Evolutionary conservation across 2,113 vertebrate genomes (phyloP), one percentile per base, ranked within the genome.

Genomic region (Chloroceryle aenea): DNA sequence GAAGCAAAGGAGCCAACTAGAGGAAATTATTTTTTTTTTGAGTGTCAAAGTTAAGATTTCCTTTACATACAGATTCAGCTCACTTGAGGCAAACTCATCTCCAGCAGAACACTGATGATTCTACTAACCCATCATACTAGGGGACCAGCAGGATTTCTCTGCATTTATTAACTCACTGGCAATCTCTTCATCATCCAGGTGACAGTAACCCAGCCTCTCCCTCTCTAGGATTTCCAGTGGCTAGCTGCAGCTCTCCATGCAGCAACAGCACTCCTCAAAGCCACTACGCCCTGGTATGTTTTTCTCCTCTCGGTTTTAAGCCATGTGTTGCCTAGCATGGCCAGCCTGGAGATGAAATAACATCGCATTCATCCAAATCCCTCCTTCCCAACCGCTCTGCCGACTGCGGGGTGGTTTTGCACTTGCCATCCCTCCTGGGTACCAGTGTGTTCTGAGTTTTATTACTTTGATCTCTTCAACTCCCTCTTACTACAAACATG

Each of bases 381-480:
- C 73, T 92, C 82, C 68, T 88, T 71, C 36, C 73, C 79, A 71
- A 63, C 10, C 4, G 5, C 79, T 69, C 55, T 67, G 71, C 0
- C 0, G 0, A 42, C 42, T 1, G 3, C 0, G 0, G 67, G 32
- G 42, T 47, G 34, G 63, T 76, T 94, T 74, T 74, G 68, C 69
- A 45, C n/a, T 95, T 79, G 61, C 55, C 1, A 1, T 14, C 47
- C 47, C 47, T 80, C 55, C n/a, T 2, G 3, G 59, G 72, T 71
- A 72, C 43, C 1, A 0, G 5, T 9, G 72, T 2, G 2, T 90
- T 94, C 64, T 71, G 38, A 0, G 3, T 62, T 77, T 85, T 81
- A 64, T 29, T 67, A 30, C 79, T 94, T 73, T 88, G 85, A 92
- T 77, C 75, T 95, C 82, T 56, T 67, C 64, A 77, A 42, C 20